Base-by-base conservation (phyloP, 64 coral and sea anemone species). In the Porites australiensis region DNA sequence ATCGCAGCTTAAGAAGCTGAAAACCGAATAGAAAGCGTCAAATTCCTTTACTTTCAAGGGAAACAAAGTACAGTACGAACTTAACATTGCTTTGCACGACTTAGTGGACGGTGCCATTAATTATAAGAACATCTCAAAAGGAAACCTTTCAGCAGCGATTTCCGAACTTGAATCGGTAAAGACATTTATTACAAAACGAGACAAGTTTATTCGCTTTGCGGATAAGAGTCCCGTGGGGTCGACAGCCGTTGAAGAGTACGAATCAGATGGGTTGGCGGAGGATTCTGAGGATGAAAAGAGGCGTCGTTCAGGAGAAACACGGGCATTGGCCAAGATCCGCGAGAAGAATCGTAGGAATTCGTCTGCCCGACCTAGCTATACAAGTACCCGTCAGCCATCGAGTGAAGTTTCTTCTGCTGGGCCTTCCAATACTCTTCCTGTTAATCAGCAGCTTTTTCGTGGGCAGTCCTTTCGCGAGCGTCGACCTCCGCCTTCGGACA, bases 31-130 rank as follows among this genome's bases (percentile, higher is more conserved):
- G 14, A 93, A 93, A 73, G 92, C 75, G 43, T 58, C 64, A 87
- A 87, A 67, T 86, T 86, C 71, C 19, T 93, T 93, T 46, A 65
- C 85, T 22, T 93, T 75, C 67, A 90, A 90, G 57, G 89, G 77
- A n/a, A 90, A 90, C 77, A 90, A 82, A 71, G 19, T 90, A 44
- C 89, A 90, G 89, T 90, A 55, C 61, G 89, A 90, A 80, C 70
- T 90, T 53, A 90, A 90, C 61, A 57, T 80, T 5, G 19, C 13
- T n/a, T 13, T 90, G 13, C 75, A 81, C 16, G 65, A 82, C 61
- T 50, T 53, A 53, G 44, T 82, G 12, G 23, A 82, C 49, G 50
- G 64, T 23, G 89, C 77, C 50, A 68, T 44, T 51, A 64, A 57
- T n/a, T n/a, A n/a, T 50, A 75, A 78, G 13, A 62, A 77, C 71